Evolutionary conservation across 35 echinoderm and acorn worm genomes (phyloP).

Genomic region (Patiria miniata): DNA sequence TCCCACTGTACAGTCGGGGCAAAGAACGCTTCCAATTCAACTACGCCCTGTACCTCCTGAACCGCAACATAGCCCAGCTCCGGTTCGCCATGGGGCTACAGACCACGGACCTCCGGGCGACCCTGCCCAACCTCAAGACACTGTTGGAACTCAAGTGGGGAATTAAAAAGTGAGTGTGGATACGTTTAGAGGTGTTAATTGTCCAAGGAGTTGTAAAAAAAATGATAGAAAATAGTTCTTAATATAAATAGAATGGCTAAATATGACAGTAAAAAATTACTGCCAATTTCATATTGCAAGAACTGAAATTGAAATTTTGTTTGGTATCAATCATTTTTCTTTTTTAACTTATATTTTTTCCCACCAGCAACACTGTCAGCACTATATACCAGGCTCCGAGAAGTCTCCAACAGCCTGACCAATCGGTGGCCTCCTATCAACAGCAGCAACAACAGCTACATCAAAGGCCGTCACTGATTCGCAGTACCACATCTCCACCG

Average conservation of each 20-base stretch:
- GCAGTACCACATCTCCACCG: not conserved
- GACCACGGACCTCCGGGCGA: conserved; percentile 78
- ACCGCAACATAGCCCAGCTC: conserved; percentile 91
- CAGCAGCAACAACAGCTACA: not conserved
- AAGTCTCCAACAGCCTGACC: not conserved
- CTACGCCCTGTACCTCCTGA: conserved; percentile 94
- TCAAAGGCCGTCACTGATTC: not conserved
- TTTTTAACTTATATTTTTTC: not conserved
- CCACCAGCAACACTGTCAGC: not conserved
- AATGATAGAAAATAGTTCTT: too few species aligned
- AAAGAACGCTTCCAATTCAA: conserved; percentile 96
- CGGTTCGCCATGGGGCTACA: conserved; percentile 56
- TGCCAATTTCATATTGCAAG: too few species aligned
- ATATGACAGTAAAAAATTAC: too few species aligned
- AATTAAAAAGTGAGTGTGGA: conserved; percentile 65
- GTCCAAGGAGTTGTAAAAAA: too few species aligned
- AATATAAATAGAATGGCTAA: too few species aligned
- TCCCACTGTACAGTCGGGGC: conserved; percentile 88
- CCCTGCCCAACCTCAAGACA: conserved; percentile 91
- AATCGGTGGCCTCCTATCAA: not conserved
- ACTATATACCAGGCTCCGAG: not conserved
- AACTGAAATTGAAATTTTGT: too few species aligned
- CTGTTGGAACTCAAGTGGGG: conserved; percentile 95
- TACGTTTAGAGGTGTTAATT: too few species aligned
- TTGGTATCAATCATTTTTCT: too few species aligned